Percentiles rank a stretch among this genome's conserved stretches.
Conservation (phyloP, 2,797 vertebrate genomes). For the Acanthornis magna region DNA sequence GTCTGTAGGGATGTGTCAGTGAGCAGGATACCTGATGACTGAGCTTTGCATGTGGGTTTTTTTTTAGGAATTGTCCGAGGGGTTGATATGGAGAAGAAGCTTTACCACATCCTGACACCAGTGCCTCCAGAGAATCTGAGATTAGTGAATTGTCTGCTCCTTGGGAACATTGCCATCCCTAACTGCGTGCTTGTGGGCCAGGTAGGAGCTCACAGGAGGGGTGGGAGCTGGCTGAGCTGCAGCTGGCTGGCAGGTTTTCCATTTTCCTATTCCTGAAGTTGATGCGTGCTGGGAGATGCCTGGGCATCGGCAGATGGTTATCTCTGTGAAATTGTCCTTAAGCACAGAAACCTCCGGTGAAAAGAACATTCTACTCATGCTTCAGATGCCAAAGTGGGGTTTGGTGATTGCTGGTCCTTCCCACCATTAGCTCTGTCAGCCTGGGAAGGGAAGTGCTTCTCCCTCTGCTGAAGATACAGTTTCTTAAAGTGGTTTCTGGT, state of each 20-base stretch:
- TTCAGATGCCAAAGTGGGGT: background rate
- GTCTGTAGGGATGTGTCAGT: accelerated
- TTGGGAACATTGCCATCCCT: conserved; percentile 85
- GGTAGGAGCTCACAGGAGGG: conserved; percentile 65
- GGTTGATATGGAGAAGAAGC: conserved; percentile 83
- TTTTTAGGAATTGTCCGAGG: conserved; percentile 88
- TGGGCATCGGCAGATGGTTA: background rate
- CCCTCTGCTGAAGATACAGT: accelerated
- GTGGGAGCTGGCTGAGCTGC: background rate
- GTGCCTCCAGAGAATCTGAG: conserved; percentile 81
- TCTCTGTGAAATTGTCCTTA: background rate
- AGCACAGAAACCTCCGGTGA: background rate
- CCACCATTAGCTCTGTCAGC: too few relatives aligned
- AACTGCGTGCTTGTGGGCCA: conserved; percentile 84
- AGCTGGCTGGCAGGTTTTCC: background rate
- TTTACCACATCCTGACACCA: conserved; percentile 88
- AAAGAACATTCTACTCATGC: background rate
- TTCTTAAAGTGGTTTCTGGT: background rate
- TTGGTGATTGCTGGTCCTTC: background rate
- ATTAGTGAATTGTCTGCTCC: conserved; percentile 89
- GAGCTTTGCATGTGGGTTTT: background rate
- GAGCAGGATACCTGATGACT: background rate
- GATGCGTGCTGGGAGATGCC: background rate
- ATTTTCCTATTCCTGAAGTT: background rate
- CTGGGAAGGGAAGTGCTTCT: background rate